Evolutionary conservation across 1,140 invertebrate species (phyloP), one percentile per base, ranked within the genome.

Genomic region (Rhynchophorus ferrugineus): DNA sequence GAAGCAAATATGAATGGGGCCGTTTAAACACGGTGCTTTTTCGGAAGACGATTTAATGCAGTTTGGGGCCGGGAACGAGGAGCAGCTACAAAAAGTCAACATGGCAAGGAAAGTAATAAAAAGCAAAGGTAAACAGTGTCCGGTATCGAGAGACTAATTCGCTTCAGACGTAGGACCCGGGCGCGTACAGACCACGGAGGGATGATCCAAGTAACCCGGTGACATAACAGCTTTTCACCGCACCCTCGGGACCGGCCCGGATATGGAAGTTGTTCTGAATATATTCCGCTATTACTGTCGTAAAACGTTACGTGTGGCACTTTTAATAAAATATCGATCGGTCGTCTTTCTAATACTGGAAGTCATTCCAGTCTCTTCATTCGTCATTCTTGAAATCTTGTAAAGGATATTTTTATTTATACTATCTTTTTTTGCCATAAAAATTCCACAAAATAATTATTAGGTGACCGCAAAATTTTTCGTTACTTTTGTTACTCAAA

Each of bases 161-260:
- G 24, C 24, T 11, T 29, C 11, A 11, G 24, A 5, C 24, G 5
- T 11, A n/a, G n/a, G 24, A 29, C 24, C 24, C 24, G 24, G 24
- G 5, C 5, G 11, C 24, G 24, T 43, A 54, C 51, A 42, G 51
- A 43, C 29, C 51, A 54, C 51, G 44, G 34, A 46, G 51, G 51
- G 51, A 47, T 47, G 51, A 43, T 54, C 51, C 51, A 47, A 46
- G 51, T 54, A 54, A 47, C 51, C 43, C 44, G 38, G 51, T 47
- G 51, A 54, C 51, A 54, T 54, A 54, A 54, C 51, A 54, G 44
- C 51, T 54, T 54, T 54, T 54, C 51, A 54, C 51, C 35, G 51
- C 51, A 9, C 51, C 38, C 51, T 16, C 22, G 51, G 18, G 51
- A 41, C 20, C 14, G n/a, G n/a, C 37, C n/a, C 38, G 37, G 44